phyloP scores from a whole-genome alignment of 2,888 invertebrate species.

The Andrena trimmerana region DNA sequence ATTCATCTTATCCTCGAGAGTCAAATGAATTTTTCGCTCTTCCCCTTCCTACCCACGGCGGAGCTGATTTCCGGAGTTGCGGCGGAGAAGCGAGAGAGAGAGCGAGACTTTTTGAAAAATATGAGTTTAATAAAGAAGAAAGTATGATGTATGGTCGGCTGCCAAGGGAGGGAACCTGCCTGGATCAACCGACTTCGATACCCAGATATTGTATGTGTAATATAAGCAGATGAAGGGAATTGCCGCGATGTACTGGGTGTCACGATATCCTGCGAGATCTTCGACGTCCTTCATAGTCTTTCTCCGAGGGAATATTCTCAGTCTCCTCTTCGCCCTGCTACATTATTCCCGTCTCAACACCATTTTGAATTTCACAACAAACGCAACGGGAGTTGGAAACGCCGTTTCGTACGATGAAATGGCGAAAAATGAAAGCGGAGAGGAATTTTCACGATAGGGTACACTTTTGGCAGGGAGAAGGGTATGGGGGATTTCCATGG shows the following conservation, averaged over 20 bases:
- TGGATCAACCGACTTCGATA: conserved; percentile 82
- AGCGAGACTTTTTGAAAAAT: conserved; percentile 81
- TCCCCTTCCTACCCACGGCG: conserved; percentile 18
- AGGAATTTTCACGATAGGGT: conserved; percentile 27
- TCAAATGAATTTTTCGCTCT: conserved; percentile 69
- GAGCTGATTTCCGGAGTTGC: conserved; percentile 74
- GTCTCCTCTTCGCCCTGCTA: neutral
- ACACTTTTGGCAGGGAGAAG: conserved; percentile 26
- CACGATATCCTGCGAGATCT: conserved; percentile 52
- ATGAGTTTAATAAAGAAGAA: conserved; percentile 84
- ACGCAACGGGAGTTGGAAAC: neutral
- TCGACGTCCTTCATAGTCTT: neutral
- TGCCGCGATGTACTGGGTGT: conserved; percentile 67
- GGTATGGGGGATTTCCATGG: conserved; percentile 74
- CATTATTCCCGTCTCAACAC: neutral
- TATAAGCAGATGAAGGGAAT: conserved; percentile 76
- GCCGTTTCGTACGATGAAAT: neutral
- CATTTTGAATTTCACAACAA: neutral
- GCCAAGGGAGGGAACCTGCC: conserved; percentile 76
- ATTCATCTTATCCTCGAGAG: conserved; percentile 69
- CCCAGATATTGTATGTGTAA: conserved; percentile 79
- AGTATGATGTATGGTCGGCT: conserved; percentile 81
- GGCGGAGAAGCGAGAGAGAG: conserved; percentile 69
- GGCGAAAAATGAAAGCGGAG: neutral
- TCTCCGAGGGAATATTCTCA: neutral